These are phyloP conservation scores for Micrasema minimum DNA, from an alignment of 1,140 invertebrate genomes.

Conservation along the genomic window DNA sequence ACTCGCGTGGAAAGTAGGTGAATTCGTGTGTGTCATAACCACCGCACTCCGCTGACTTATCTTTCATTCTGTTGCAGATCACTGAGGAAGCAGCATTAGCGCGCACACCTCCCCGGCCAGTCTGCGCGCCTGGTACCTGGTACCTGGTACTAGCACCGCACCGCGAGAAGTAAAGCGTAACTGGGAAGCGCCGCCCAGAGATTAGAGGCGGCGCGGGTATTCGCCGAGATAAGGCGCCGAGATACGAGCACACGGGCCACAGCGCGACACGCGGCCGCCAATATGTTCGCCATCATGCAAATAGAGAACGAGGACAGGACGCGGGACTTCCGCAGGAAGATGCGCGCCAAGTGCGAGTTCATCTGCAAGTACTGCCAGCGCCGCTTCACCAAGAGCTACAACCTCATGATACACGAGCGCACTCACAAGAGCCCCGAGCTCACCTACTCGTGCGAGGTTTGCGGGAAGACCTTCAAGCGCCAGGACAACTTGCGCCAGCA, in stretches of 20 bases:
- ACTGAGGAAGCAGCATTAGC: constrained; percentile 45
- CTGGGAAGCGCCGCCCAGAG: constrained; percentile 26
- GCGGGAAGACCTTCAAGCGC: constrained; percentile 97
- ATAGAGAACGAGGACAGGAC: constrained; percentile 91
- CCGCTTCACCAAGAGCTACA: constrained; percentile 99
- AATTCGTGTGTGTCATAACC: constrained; percentile 27
- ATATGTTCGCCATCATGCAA: constrained; percentile 88
- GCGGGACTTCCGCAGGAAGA: constrained; percentile 91
- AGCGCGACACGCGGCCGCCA: constrained; percentile 67
- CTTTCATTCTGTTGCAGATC: constrained; percentile 53
- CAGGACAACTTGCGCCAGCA: constrained; percentile 97
- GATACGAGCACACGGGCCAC: constrained; percentile 34
- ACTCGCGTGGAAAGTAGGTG: constrained; percentile 25
- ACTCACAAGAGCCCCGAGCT: constrained; percentile 97
- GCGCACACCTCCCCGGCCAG: constrained; percentile 4
- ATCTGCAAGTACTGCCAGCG: constrained; percentile 99
- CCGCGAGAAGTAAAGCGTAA: constrained; percentile 9
- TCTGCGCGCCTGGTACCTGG: constrained; percentile 14
- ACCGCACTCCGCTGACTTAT: constrained; percentile 32
- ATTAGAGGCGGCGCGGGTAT: constrained; percentile 33
- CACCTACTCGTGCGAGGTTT: constrained; percentile 98
- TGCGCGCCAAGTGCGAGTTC: constrained; percentile 95
- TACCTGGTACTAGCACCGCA: background rate
- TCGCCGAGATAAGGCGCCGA: constrained; percentile 38
- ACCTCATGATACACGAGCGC: constrained; percentile 98